Conservation (phyloP, 2,888 invertebrate species). For the Chironomus tentans region DNA sequence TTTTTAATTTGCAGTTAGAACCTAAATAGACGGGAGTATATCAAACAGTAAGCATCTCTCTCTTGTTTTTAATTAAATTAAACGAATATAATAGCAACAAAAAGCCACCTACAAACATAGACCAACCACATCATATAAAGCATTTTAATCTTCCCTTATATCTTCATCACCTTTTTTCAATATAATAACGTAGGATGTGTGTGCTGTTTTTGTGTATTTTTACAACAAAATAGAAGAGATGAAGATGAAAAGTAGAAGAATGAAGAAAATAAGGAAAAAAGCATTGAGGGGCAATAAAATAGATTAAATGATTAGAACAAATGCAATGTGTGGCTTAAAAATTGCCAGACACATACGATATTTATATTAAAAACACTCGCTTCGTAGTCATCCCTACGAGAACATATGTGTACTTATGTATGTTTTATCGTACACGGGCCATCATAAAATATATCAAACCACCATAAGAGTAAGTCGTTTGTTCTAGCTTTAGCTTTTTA, state of each 20-base stretch:
- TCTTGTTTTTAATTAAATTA: constrained; percentile 18
- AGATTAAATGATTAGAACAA: constrained; percentile 21
- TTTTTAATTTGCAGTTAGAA: not conserved
- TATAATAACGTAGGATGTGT: not conserved
- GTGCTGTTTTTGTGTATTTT: not conserved
- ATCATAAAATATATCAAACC: not conserved
- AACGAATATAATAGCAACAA: not conserved
- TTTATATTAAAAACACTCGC: not conserved
- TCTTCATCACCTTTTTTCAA: not conserved
- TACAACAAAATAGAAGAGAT: not conserved
- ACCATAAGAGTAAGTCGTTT: not conserved
- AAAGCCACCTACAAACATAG: not conserved
- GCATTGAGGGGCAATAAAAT: constrained; percentile 6
- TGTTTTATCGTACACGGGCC: not conserved
- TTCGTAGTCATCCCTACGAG: too few species aligned
- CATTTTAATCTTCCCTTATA: constrained; percentile 7
- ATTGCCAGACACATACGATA: constrained; percentile 14
- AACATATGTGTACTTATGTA: not conserved
- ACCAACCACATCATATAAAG: not conserved
- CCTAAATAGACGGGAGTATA: not conserved
- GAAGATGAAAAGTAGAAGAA: not conserved
- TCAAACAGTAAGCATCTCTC: not conserved
- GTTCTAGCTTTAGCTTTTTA: not conserved
- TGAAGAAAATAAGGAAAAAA: not conserved
- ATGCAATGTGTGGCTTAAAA: not conserved